phyloP scores from a whole-genome alignment of 1,140 invertebrate species.

The Gonatopus flavifemur region DNA sequence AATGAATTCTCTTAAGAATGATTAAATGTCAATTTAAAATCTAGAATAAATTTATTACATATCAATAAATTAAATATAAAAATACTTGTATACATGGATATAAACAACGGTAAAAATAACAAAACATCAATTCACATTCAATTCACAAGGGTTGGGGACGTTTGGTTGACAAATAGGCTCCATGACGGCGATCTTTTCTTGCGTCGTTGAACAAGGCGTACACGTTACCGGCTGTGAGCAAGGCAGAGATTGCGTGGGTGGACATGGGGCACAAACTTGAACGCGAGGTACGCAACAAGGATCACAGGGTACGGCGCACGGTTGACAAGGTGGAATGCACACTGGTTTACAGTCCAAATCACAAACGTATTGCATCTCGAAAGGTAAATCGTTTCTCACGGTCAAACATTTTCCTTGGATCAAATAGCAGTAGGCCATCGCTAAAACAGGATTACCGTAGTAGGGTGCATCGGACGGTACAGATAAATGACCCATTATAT shows the following conservation, averaged over 20 bases:
- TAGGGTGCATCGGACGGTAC: slow-evolving; percentile 31
- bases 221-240: neutral
- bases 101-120: no score
- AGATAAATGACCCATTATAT: slow-evolving; percentile 34
- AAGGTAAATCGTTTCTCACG: slow-evolving; percentile 29
- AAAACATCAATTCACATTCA: no score
- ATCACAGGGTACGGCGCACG: slow-evolving; percentile 12
- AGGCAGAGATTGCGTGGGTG: neutral
- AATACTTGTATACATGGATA: no score
- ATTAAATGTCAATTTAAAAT: no score
- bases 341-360: slow-evolving; percentile 37
- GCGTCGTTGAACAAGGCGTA: slow-evolving; percentile 6
- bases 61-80: no score
- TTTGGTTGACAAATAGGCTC: slow-evolving; percentile 31
- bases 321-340: slow-evolving; percentile 24
- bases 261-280: slow-evolving; percentile 3
- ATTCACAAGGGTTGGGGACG: no score
- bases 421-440: slow-evolving; percentile 46
- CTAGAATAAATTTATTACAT: no score
- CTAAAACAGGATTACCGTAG: slow-evolving; percentile 42
- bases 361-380: slow-evolving; percentile 40
- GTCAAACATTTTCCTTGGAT: slow-evolving; percentile 50
- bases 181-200: slow-evolving; percentile 17
- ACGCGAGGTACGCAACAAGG: slow-evolving; percentile 15
- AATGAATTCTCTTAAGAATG: no score